A percentile compares a stretch with the other conserved stretches of the same genome.
These are phyloP conservation scores for Campaea margaritaria DNA, from an alignment of 2,888 invertebrate species.

Conservation along the genomic window DNA sequence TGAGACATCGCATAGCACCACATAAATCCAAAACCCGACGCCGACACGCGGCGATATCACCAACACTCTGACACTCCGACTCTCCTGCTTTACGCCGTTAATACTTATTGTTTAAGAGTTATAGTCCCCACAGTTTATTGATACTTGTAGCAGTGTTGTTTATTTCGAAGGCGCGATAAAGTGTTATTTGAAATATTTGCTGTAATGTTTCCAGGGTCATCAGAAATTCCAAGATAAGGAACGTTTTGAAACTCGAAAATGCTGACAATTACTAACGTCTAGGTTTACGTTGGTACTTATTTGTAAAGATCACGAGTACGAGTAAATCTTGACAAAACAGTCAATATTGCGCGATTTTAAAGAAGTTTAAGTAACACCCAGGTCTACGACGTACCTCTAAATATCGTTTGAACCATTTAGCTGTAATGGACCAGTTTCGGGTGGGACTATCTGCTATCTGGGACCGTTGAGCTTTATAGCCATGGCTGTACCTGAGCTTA, in stretches of 20 bases:
- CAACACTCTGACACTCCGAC: conserved; percentile 10
- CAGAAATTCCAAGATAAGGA: background rate
- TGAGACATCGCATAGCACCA: conserved; percentile 57
- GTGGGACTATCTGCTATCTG: conserved; percentile 15
- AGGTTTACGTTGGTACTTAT: no score
- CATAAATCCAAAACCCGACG: conserved; percentile 58
- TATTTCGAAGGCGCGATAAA: conserved; percentile 14
- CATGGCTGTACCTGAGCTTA: conserved; percentile 18
- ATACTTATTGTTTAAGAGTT: conserved; percentile 42
- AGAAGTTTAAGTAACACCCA: no score
- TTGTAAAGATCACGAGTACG: no score
- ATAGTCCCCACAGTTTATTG: conserved; percentile 27
- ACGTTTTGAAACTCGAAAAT: no score
- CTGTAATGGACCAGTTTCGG: conserved; percentile 18
- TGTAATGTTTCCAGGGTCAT: conserved; percentile 3
- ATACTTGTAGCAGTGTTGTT: conserved; percentile 22
- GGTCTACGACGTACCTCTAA: background rate
- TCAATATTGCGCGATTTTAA: no score
- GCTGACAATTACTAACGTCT: no score
- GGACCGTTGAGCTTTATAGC: conserved; percentile 27
- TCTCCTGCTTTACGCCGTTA: conserved; percentile 38
- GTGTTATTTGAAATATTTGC: conserved; percentile 19
- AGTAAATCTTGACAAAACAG: no score
- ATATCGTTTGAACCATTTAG: conserved; percentile 9
- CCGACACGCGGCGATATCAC: conserved; percentile 13